Evolutionary conservation across 1,140 invertebrate species (phyloP).

Genomic region (Orchestia grillus): DNA sequence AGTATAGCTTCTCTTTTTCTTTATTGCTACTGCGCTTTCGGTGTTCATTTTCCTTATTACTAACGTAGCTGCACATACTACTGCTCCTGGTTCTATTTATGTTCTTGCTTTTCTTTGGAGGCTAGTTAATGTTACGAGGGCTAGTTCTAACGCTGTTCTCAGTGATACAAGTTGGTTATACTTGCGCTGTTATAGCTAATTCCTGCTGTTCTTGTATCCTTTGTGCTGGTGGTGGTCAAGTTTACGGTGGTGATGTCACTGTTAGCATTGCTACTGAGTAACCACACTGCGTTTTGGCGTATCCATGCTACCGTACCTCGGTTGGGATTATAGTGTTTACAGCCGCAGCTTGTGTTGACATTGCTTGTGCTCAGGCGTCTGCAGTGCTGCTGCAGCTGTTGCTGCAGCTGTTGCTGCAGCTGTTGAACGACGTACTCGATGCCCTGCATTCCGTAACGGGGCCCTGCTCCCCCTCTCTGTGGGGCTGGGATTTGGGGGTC

Average conservation of each 20-base stretch:
- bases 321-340: not conserved
- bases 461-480: too few species aligned
- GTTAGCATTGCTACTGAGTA: not conserved
- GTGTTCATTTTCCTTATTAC: not conserved
- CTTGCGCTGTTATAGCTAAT: not conserved
- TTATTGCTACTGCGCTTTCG: too few species aligned
- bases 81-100: not conserved
- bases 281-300: not conserved
- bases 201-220: too few species aligned
- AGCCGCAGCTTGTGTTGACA: not conserved
- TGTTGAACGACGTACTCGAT: not conserved
- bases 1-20: too few species aligned
- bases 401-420: not conserved
- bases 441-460: not conserved
- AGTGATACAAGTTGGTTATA: not conserved
- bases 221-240: not conserved
- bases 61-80: not conserved
- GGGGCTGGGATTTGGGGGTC: not conserved
- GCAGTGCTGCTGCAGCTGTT: not conserved
- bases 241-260: not conserved
- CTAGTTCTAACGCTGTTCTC: not conserved
- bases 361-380: not conserved
- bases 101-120: not conserved
- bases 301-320: not conserved
- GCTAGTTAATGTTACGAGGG: not conserved